Conservation (phyloP, 2,797 vertebrate genomes). For the Poecile montanus region DNA sequence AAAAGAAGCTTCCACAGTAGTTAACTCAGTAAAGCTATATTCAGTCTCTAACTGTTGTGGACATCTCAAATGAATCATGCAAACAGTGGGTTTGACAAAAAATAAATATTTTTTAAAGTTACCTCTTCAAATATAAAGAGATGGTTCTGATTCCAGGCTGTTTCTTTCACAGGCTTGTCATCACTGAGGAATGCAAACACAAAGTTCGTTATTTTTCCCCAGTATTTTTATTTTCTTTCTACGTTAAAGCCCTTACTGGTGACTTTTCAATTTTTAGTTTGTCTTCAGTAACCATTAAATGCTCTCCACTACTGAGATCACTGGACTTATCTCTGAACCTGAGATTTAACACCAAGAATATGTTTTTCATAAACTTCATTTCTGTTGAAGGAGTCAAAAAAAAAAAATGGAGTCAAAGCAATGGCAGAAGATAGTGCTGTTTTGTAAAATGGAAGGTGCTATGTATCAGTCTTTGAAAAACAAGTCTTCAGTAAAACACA, state of each 20-base stretch:
- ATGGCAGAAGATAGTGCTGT: background rate
- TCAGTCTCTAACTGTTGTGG: background rate
- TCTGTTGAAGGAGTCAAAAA: background rate
- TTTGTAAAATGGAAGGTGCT: background rate
- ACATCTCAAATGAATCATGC: background rate
- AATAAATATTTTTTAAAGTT: background rate
- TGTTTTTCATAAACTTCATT: background rate
- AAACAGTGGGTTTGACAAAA: background rate
- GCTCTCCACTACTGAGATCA: background rate
- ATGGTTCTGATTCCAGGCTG: slow-evolving; percentile 15
- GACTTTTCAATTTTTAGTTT: background rate
- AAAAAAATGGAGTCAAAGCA: background rate
- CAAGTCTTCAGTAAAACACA: background rate
- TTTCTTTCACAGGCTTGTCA: background rate
- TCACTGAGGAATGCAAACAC: slow-evolving; percentile 43
- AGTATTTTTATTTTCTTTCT: background rate
- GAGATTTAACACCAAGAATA: background rate
- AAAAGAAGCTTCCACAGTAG: background rate
- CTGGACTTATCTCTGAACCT: background rate
- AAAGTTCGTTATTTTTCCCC: background rate
- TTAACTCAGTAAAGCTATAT: background rate
- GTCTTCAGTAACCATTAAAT: background rate
- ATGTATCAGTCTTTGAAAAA: background rate
- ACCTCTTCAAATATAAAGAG: slow-evolving; percentile 64
- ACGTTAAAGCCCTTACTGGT: background rate